Percentiles rank a stretch among this genome's conserved stretches.
Conservation (phyloP, 2,797 vertebrate genomes). For the Muraenolepis orangiensis region DNA sequence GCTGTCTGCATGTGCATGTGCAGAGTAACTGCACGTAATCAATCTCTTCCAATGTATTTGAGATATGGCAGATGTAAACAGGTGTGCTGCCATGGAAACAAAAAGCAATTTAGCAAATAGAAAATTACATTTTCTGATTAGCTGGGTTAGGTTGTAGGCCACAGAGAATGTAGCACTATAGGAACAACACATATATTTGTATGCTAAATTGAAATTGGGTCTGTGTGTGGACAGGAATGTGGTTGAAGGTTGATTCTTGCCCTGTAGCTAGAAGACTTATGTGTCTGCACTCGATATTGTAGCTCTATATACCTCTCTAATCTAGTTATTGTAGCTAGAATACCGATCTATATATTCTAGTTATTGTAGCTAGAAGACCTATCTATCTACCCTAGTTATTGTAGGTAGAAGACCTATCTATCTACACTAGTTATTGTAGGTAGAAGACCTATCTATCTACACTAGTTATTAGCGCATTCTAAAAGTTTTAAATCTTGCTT, state of each 20-base stretch:
- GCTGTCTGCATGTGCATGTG: neutral
- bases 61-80: neutral
- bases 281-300: too few relatives aligned
- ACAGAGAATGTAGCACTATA: neutral
- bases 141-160: neutral
- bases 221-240: neutral
- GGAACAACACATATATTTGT: neutral
- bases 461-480: neutral
- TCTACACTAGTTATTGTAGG: too few relatives aligned
- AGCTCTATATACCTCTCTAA: too few relatives aligned
- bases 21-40: slow-evolving; percentile 1
- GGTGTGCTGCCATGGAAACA: neutral
- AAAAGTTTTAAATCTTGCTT: neutral
- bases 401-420: neutral
- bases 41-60: neutral
- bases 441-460: neutral
- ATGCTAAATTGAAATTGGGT: neutral
- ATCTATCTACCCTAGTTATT: neutral
- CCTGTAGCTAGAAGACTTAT: neutral
- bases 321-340: neutral
- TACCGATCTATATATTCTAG: too few relatives aligned
- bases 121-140: neutral
- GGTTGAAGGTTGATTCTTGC: neutral
- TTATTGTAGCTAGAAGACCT: too few relatives aligned
- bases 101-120: neutral